These are phyloP conservation scores for Protosalanx chinensis DNA, from an alignment of 2,797 vertebrate species.

Conservation along the genomic window DNA sequence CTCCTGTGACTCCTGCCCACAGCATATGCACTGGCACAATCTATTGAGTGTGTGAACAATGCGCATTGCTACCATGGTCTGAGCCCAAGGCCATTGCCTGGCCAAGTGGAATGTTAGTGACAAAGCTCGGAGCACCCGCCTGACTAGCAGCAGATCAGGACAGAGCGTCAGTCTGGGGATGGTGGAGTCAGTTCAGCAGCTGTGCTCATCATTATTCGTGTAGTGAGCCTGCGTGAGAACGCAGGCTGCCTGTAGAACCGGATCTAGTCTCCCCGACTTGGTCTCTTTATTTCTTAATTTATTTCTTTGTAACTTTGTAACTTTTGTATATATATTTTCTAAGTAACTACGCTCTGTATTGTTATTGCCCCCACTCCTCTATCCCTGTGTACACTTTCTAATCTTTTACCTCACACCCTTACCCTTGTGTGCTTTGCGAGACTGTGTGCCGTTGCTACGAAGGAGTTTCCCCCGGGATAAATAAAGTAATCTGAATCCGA, in stretches of 20 bases:
- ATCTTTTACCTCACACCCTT: too few relatives aligned
- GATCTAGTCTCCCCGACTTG: too few relatives aligned
- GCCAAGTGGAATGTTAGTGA: constrained; percentile 6
- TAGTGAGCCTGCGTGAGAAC: neutral
- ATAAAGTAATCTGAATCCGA: too few relatives aligned
- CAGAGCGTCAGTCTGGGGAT: neutral
- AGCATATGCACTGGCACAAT: constrained; percentile 54
- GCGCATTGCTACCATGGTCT: constrained; percentile 22
- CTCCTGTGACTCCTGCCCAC: constrained; percentile 64
- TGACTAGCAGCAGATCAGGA: neutral
- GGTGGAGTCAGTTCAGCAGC: neutral
- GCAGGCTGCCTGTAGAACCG: neutral
- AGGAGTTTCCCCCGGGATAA: too few relatives aligned
- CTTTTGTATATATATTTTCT: too few relatives aligned
- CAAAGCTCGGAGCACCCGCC: neutral
- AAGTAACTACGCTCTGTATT: too few relatives aligned
- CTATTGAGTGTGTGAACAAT: constrained; percentile 64
- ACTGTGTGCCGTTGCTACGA: too few relatives aligned
- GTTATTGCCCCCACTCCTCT: too few relatives aligned
- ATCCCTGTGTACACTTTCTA: too few relatives aligned
- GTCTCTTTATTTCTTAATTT: too few relatives aligned
- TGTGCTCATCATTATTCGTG: neutral
- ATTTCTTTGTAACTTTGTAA: too few relatives aligned
- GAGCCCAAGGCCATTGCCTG: neutral
- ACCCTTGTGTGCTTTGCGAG: too few relatives aligned